These are phyloP conservation scores for Galleria mellonella DNA, from an alignment of 1,140 invertebrate genomes.

Conservation along the genomic window DNA sequence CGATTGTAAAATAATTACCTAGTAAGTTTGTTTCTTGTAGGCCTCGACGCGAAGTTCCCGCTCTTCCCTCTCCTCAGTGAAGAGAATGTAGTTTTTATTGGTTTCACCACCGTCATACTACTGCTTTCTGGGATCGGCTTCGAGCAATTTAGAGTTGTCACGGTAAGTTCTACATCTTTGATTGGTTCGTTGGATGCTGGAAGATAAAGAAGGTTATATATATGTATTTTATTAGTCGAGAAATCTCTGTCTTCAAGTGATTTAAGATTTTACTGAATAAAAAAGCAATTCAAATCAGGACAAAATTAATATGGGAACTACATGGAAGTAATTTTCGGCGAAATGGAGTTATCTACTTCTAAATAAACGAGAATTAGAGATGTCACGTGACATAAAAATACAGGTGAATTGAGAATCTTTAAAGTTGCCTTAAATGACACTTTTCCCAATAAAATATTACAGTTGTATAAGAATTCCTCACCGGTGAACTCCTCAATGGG, in stretches of 20 bases:
- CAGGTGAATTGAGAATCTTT: no score
- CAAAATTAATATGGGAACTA: no score
- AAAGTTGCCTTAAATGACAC: slow-evolving; percentile 2
- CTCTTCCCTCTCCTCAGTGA: slow-evolving; percentile 74
- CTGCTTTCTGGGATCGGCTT: slow-evolving; percentile 56
- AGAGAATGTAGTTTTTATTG: slow-evolving; percentile 72
- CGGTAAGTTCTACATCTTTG: slow-evolving; percentile 89
- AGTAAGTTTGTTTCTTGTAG: slow-evolving; percentile 53
- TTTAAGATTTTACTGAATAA: no score
- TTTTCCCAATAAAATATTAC: background rate
- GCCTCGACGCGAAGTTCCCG: slow-evolving; percentile 39
- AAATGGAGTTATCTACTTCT: no score
- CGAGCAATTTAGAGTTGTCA: slow-evolving; percentile 84
- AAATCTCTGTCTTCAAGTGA: no score
- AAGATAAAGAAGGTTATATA: no score
- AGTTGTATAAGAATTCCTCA: slow-evolving; percentile 28
- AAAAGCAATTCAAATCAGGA: no score
- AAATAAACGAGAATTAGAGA: no score
- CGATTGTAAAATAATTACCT: slow-evolving; percentile 51
- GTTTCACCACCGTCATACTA: slow-evolving; percentile 48
- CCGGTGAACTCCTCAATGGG: slow-evolving; percentile 89
- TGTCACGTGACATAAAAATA: no score
- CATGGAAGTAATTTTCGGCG: no score
- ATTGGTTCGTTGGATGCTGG: slow-evolving; percentile 79
- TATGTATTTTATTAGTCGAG: no score